Evolutionary conservation across 1,140 invertebrate species (phyloP).

Genomic region (Palaemon carinicauda): DNA sequence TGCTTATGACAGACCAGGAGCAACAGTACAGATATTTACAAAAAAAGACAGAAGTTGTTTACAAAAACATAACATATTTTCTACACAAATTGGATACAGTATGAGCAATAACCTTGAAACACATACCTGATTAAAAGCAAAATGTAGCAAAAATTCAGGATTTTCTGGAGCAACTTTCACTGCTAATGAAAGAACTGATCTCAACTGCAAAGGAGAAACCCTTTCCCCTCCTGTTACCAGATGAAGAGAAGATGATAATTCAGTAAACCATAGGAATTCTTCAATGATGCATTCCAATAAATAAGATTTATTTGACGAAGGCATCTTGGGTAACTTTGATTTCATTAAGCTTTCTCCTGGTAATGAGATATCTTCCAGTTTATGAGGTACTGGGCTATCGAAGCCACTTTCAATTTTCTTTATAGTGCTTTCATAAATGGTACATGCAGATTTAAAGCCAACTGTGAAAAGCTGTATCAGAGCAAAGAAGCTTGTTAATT

Average conservation of each 20-base stretch:
- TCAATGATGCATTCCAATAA: slow-evolving; percentile 17
- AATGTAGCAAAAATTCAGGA: slow-evolving; percentile 16
- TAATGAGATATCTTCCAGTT: slow-evolving; percentile 14
- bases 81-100: too few species aligned
- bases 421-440: slow-evolving; percentile 47
- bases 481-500: slow-evolving; percentile 27
- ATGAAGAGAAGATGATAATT: not conserved
- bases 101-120: not conserved
- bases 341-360: not conserved
- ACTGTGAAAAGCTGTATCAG: slow-evolving; percentile 43
- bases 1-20: not conserved
- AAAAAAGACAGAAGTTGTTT: not conserved
- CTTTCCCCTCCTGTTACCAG: not conserved
- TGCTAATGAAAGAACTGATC: slow-evolving; percentile 7
- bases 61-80: not conserved
- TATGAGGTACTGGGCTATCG: not conserved
- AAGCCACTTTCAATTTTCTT: slow-evolving; percentile 12
- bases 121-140: slow-evolving; percentile 36
- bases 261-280: slow-evolving; percentile 40
- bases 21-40: not conserved
- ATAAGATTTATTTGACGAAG: not conserved
- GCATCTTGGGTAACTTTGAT: not conserved
- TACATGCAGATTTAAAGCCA: slow-evolving; percentile 45
- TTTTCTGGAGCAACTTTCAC: slow-evolving; percentile 26
- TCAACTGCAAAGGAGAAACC: not conserved